phyloP scores from a whole-genome alignment of 2,888 invertebrate species.

The Cheiracanthium punctorium region DNA sequence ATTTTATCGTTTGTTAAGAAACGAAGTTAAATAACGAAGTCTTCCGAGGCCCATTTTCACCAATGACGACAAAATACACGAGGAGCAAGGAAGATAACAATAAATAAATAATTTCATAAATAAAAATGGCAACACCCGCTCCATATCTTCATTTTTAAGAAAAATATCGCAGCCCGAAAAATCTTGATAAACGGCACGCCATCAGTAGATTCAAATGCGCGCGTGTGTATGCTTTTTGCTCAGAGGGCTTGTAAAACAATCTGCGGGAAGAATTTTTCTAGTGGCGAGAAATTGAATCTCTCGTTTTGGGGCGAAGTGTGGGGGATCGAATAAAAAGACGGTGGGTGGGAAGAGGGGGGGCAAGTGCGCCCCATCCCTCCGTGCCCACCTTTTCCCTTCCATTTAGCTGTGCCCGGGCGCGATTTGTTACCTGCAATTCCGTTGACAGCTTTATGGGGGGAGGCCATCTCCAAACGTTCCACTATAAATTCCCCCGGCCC shows the following conservation, averaged over 20 bases:
- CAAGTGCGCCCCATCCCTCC: background rate
- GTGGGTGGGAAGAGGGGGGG: background rate
- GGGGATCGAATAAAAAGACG: no score
- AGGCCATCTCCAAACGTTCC: constrained; percentile 37
- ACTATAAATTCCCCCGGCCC: constrained; percentile 59
- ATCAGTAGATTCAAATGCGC: background rate
- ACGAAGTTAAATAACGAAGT: no score
- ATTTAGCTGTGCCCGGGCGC: constrained; percentile 31
- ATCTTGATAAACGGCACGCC: background rate
- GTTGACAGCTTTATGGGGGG: constrained; percentile 61
- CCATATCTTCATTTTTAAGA: no score
- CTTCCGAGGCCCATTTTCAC: no score
- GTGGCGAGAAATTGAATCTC: constrained; percentile 9
- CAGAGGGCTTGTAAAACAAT: background rate
- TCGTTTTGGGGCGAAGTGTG: no score
- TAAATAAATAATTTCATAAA: no score
- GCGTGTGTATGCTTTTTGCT: background rate
- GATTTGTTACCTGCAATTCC: constrained; percentile 64
- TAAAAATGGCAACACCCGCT: no score
- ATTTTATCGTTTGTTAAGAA: no score
- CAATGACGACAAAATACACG: no score
- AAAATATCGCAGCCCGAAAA: no score
- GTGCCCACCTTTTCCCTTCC: constrained; percentile 12
- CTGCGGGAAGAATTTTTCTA: background rate
- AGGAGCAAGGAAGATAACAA: no score